Evolutionary conservation across 2,113 vertebrate species (phyloP).

Genomic region (Passer montanus): DNA sequence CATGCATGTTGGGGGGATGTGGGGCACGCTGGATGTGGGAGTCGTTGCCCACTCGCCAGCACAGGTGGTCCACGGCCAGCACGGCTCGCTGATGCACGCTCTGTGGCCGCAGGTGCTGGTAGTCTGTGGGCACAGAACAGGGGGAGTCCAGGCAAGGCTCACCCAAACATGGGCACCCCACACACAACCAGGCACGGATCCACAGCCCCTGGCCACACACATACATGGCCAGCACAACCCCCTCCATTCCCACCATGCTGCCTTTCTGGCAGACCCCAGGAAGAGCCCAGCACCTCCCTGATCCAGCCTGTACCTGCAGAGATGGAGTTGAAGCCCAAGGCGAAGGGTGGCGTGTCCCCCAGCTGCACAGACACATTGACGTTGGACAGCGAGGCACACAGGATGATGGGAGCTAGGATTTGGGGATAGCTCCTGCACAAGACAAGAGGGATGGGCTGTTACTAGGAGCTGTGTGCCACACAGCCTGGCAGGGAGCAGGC

Average conservation of each 20-base stretch:
- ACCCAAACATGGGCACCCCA: neutral
- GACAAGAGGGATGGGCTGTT: neutral
- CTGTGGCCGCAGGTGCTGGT: constrained; percentile 80
- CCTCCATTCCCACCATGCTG: neutral
- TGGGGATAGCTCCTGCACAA: constrained; percentile 81
- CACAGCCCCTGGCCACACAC: neutral
- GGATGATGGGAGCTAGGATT: constrained; percentile 87
- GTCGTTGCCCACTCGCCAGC: constrained; percentile 96
- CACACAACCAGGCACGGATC: neutral
- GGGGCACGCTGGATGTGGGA: constrained; percentile 96
- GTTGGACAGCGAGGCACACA: constrained; percentile 87
- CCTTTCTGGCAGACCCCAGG: neutral
- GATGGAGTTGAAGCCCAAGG: constrained; percentile 90
- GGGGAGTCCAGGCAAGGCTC: neutral
- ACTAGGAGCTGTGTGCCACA: neutral
- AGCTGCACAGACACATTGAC: constrained; percentile 92
- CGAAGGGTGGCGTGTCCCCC: constrained; percentile 92
- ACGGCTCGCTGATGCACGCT: constrained; percentile 85
- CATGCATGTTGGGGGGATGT: constrained; percentile 91
- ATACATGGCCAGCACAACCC: rapidly evolving
- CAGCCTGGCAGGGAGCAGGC: neutral
- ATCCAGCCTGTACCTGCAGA: constrained; percentile 78
- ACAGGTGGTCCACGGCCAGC: constrained; percentile 89
- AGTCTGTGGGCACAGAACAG: constrained; percentile 61
- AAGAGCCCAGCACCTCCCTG: neutral